phyloP scores from a whole-genome alignment of 2,113 vertebrate species.

The Petrocephalus microphthalmus region DNA sequence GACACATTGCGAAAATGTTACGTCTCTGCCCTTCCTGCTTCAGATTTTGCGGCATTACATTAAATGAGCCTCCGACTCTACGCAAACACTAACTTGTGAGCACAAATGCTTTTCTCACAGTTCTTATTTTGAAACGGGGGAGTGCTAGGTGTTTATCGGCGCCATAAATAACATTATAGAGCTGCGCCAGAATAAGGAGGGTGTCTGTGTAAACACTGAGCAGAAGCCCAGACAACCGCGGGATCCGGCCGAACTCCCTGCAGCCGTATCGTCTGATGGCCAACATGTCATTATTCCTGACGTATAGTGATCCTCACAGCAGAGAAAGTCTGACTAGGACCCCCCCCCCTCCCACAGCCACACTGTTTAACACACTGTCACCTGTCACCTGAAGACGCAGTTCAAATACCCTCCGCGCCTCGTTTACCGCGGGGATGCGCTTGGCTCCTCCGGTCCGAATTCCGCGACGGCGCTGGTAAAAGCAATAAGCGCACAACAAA shows the following conservation, averaged over 20 bases:
- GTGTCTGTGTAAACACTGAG: neutral
- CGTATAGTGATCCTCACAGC: neutral
- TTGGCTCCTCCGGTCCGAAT: neutral
- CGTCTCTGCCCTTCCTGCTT: neutral
- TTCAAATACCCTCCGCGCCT: neutral
- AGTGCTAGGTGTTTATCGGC: neutral
- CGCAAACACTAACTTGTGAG: constrained; percentile 1
- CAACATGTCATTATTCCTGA: neutral
- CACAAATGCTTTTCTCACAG: neutral
- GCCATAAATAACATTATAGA: neutral
- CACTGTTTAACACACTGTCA: constrained; percentile 33
- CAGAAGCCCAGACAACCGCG: neutral
- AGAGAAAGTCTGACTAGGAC: constrained; percentile 39
- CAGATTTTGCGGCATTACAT: neutral
- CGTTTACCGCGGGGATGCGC: neutral
- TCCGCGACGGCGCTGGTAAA: neutral
- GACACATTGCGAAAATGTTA: neutral
- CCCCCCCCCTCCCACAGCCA: constrained; percentile 24
- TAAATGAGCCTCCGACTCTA: neutral
- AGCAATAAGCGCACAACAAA: neutral
- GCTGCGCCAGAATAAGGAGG: neutral
- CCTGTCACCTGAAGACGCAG: constrained; percentile 29
- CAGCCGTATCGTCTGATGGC: neutral
- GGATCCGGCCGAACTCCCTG: neutral
- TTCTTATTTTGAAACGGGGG: constrained; percentile 1